These are phyloP conservation scores for Microtus richardsoni DNA, from an alignment of 2,113 vertebrate species.

Conservation along the genomic window DNA sequence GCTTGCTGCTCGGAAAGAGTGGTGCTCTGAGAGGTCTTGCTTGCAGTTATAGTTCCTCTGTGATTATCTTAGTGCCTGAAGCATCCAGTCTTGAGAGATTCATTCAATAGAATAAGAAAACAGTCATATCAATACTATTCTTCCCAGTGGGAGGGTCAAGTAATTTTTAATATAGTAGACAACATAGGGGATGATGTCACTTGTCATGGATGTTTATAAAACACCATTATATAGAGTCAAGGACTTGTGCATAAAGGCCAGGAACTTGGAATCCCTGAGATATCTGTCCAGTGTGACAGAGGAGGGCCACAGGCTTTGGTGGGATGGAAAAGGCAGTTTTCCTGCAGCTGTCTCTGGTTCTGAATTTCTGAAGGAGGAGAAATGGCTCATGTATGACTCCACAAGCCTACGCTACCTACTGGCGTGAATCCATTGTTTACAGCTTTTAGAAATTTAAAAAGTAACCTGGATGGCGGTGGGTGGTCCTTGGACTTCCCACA, in stretches of 20 bases:
- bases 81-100: background rate
- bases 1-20: conserved; percentile 6
- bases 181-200: background rate
- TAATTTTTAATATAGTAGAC: background rate
- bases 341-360: background rate
- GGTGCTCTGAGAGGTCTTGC: background rate
- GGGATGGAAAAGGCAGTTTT: background rate
- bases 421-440: background rate
- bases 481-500: too few relatives aligned
- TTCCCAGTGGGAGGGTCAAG: background rate
- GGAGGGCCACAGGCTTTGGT: background rate
- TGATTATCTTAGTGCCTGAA: background rate
- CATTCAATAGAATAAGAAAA: background rate
- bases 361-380: background rate
- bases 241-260: background rate
- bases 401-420: background rate
- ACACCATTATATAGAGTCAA: background rate
- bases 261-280: background rate
- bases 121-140: background rate
- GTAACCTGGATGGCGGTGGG: too few relatives aligned
- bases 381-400: background rate
- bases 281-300: accelerated
- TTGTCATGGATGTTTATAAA: background rate
- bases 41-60: background rate
- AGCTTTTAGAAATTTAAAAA: conserved; percentile 16